Evolutionary conservation across 2,113 vertebrate species (phyloP).

Genomic region (Crotalus horridus): DNA sequence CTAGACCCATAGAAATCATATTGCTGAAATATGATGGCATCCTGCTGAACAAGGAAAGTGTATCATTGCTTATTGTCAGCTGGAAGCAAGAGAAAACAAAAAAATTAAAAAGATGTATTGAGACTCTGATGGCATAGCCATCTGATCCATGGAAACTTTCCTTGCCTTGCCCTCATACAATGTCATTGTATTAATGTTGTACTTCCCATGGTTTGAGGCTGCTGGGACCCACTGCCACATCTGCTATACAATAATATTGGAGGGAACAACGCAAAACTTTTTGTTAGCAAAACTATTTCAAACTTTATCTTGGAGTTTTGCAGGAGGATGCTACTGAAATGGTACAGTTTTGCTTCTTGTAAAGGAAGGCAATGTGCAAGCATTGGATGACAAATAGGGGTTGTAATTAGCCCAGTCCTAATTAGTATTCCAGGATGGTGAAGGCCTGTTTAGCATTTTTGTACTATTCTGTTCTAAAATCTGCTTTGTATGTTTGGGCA

Average conservation of each 20-base stretch:
- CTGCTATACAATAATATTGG: background rate
- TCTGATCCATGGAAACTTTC: background rate
- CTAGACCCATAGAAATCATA: too few species aligned
- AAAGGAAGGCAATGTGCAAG: background rate
- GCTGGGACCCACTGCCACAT: too few species aligned
- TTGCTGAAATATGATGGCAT: too few species aligned
- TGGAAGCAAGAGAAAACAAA: too few species aligned
- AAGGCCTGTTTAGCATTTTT: background rate
- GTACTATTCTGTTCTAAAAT: background rate
- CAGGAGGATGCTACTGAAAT: too few species aligned
- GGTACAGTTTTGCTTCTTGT: background rate
- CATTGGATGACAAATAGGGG: background rate
- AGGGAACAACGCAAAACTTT: background rate
- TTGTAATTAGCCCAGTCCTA: background rate
- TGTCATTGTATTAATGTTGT: background rate
- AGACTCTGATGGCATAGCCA: too few species aligned
- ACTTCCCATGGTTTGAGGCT: background rate
- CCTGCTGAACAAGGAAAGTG: too few species aligned
- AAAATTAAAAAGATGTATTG: too few species aligned
- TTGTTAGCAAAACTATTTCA: too few species aligned
- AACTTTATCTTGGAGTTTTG: too few species aligned
- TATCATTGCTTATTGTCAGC: too few species aligned
- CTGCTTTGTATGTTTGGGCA: background rate
- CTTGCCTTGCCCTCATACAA: background rate
- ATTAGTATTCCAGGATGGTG: background rate